Conservation (phyloP, 2,797 vertebrate genomes). For the Orientallactaga sibirica region DNA sequence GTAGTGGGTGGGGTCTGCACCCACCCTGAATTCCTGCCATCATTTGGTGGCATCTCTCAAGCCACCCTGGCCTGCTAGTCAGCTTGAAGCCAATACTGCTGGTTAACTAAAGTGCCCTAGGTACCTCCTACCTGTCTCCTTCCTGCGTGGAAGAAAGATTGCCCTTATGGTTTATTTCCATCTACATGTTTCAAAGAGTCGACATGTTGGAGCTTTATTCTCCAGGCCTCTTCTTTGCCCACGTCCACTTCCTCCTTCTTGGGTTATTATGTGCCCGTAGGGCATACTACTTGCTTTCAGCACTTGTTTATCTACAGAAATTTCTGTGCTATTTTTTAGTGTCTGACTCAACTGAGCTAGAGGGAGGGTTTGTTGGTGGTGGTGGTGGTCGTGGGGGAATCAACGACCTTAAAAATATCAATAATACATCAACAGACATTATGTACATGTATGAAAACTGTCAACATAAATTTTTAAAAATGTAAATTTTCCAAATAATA, state of each 20-base stretch:
- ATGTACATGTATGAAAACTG: too few relatives aligned
- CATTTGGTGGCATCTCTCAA: neutral
- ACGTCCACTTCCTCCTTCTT: neutral
- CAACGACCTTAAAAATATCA: too few relatives aligned
- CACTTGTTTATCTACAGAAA: constrained; percentile 80
- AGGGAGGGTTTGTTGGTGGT: constrained; percentile 63
- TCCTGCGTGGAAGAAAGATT: constrained; percentile 28
- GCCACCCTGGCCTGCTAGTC: neutral
- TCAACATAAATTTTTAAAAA: neutral
- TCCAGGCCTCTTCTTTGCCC: constrained; percentile 12
- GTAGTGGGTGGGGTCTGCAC: neutral
- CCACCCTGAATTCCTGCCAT: neutral
- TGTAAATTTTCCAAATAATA: constrained; percentile 12
- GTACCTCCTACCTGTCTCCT: constrained; percentile 62
- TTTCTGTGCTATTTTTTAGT: constrained; percentile 76
- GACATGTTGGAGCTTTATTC: constrained; percentile 57
- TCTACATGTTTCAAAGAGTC: constrained; percentile 75
- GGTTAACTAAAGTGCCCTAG: neutral
- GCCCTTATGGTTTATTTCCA: constrained; percentile 68
- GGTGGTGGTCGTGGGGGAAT: too few relatives aligned
- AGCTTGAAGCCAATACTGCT: fast-evolving
- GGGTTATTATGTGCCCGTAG: constrained; percentile 79
- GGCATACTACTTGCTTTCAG: constrained; percentile 66
- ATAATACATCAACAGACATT: too few relatives aligned
- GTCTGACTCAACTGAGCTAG: constrained; percentile 78